Conservation (phyloP, 2,888 invertebrate species). For the Stenurella melanura region DNA sequence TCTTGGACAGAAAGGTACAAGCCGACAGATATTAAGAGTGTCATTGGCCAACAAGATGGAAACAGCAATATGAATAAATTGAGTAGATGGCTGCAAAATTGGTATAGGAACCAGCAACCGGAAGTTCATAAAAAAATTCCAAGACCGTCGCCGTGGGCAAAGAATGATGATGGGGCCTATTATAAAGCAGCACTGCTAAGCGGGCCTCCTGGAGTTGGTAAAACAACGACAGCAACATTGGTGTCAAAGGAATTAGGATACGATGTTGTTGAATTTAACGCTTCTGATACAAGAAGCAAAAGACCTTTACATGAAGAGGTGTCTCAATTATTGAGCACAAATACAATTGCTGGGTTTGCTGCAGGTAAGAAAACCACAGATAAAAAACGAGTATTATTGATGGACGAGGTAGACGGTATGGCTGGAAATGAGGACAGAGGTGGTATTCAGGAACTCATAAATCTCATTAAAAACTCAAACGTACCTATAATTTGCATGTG, state of each 20-base stretch:
- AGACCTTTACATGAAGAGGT: conserved; percentile 89
- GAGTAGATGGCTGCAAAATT: conserved; percentile 89
- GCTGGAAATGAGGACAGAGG: conserved; percentile 99
- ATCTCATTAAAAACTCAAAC: conserved; percentile 89
- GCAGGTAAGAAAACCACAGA: conserved; percentile 75
- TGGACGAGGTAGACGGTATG: conserved; percentile 99
- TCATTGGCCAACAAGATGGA: conserved; percentile 94
- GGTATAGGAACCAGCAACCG: conserved; percentile 87
- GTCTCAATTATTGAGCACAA: conserved; percentile 85
- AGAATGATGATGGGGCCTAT: conserved; percentile 86
- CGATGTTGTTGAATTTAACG: conserved; percentile 96
- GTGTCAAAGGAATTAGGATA: conserved; percentile 93
- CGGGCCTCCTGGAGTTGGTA: conserved; percentile 97
- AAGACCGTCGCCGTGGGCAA: conserved; percentile 86
- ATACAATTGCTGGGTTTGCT: conserved; percentile 83
- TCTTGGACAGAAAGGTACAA: conserved; percentile 97
- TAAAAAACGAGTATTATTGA: conserved; percentile 93
- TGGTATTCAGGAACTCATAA: conserved; percentile 95
- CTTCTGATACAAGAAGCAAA: conserved; percentile 96
- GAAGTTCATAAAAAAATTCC: conserved; percentile 71
- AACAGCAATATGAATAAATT: conserved; percentile 93
- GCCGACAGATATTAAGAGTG: conserved; percentile 86
- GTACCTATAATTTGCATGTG: conserved; percentile 98
- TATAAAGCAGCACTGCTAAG: conserved; percentile 95
- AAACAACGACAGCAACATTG: conserved; percentile 92